Base-by-base conservation (phyloP, 1,140 invertebrate species). In the Phocides pigmalion region DNA sequence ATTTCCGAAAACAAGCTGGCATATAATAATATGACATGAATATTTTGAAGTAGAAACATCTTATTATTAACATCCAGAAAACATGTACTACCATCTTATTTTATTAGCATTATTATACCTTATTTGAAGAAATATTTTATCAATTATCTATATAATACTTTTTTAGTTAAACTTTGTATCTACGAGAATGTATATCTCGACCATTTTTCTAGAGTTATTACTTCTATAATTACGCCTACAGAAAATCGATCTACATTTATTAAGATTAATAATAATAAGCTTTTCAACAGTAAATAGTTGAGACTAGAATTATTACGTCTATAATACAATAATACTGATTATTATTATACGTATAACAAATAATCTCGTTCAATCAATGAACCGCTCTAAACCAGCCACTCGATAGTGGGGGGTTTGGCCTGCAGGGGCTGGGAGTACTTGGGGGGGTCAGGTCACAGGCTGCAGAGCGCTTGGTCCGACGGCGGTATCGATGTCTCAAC, bases 331-430 rank as follows among this genome's bases (percentile, higher is more conserved):
- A n/a, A n/a, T n/a, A n/a, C n/a, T n/a, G 16, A 17, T 35, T 9
- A 51, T 51, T 51, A 51, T 51, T 51, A 51, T 51, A 51, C 49
- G 49, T 51, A 35, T 51, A 51, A 25, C 35, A 51, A 51, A 1
- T 51, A 37, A 37, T 51, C 49, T 15, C 8, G 14, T 51, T 35
- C 14, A 25, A 3, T 9, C 8, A 14, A 15, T 6, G 16, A 9
- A 11, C 6, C 11, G 12, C 14, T 59, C 64, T 76, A 92, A 3
- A 92, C 91, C 0, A 92, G 82, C 91, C 91, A 92, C 72, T 92
- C 90, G 28, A 90, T 71, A 6, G 81, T 69, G 4, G 68, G 66
- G 9, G 68, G 59, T 47, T 73, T 42, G 71, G 79, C 66, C 54
- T 84, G 77, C 72, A 85, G 79, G 5, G 79, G 74, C 17, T 66